Evolutionary conservation across 64 coral and sea anemone species (phyloP).

Genomic region (Acropora tenuis): DNA sequence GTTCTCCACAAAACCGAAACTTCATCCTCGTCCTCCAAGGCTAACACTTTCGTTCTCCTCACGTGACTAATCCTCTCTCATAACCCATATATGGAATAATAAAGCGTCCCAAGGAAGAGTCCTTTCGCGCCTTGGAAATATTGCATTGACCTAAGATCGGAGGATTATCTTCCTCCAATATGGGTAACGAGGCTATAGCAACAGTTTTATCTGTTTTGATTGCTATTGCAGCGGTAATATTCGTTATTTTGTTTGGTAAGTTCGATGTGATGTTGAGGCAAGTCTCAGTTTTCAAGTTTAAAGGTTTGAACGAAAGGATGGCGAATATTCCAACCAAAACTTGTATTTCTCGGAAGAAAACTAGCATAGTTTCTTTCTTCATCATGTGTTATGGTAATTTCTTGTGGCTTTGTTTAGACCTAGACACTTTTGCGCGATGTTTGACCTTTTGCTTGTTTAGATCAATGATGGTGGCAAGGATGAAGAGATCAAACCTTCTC

Average conservation of each 20-base stretch:
- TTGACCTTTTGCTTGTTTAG: neutral
- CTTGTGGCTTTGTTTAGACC: no score
- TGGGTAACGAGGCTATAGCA: constrained; percentile 38
- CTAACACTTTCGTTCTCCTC: neutral
- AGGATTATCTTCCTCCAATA: neutral
- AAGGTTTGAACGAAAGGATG: no score
- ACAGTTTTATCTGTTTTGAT: constrained; percentile 50
- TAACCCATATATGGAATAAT: constrained; percentile 20
- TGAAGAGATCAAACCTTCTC: no score
- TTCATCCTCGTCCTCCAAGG: constrained; percentile 48
- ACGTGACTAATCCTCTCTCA: neutral
- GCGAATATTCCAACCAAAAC: no score
- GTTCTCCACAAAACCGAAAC: constrained; percentile 98
- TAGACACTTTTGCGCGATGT: no score
- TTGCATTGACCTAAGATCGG: neutral
- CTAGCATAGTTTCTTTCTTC: no score
- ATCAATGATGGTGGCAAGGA: no score
- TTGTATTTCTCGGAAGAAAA: no score
- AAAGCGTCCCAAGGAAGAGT: neutral
- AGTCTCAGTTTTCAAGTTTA: no score
- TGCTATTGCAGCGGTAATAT: constrained; percentile 63
- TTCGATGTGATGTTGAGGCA: neutral
- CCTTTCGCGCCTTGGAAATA: neutral
- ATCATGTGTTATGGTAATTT: no score
- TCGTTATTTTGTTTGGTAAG: constrained; percentile 83